Evolutionary conservation across 2,797 vertebrate species (phyloP).

Genomic region (Clamator glandarius): DNA sequence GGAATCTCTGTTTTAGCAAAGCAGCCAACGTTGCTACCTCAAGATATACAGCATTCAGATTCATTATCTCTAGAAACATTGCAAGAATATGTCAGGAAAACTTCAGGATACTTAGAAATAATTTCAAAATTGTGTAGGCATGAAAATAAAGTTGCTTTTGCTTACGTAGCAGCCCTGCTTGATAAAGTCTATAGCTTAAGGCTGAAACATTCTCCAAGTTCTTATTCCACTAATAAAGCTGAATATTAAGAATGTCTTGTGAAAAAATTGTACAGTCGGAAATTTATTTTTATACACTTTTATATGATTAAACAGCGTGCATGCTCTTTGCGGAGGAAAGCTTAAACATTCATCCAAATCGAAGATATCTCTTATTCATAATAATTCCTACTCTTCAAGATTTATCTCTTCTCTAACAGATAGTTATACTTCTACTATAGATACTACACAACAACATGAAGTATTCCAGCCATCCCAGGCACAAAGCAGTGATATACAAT

Average conservation of each 20-base stretch:
- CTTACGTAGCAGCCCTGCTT: background rate
- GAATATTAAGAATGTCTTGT: background rate
- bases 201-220: background rate
- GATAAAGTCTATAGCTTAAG: background rate
- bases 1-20: background rate
- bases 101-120: background rate
- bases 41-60: background rate
- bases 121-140: background rate
- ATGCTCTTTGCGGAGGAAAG: fast-evolving
- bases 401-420: background rate
- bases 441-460: background rate
- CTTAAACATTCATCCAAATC: background rate
- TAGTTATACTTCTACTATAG: background rate
- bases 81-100: background rate
- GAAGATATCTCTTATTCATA: background rate
- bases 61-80: background rate
- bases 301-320: background rate
- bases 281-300: background rate
- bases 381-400: background rate
- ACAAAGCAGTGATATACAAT: background rate
- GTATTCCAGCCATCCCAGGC: background rate
- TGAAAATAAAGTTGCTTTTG: background rate
- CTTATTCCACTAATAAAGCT: background rate
- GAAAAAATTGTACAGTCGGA: background rate
- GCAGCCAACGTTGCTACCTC: background rate